Evolutionary conservation across 2,888 invertebrate species (phyloP), one percentile per base, ranked within the genome.

Genomic region (Bhutanitis thaidina): DNA sequence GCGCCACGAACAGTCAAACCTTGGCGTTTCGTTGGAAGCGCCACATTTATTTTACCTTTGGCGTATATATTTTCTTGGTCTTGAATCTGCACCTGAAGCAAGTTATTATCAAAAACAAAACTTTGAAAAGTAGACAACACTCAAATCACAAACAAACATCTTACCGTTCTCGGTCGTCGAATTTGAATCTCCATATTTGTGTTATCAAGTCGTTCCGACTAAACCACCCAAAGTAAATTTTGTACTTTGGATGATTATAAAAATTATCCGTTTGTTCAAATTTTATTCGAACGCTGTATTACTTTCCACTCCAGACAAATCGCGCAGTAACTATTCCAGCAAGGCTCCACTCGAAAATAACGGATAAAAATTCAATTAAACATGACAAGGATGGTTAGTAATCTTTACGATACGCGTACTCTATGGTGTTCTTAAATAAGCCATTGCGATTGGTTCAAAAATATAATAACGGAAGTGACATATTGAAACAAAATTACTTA

Each of bases 11-110:
- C 67, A 8, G 67, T 58, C 54, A 80, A 58, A 3, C 80, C 84
- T 57, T 71, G 75, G 9, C 74, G 76, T 55, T 84, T 87, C 0
- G 63, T 58, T 4, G 81, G 73, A 48, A 78, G 45, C 10, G 58
- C 60, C 41, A 68, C 58, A 55, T 72, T 76, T 41, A 60, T 59
- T 62, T 86, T 84, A 10, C 77, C 80, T 64, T 77, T 82, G 4
- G 64, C 74, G 52, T 77, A 74, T 3, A 77, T 57, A 61, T 89
- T 88, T 65, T 89, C 88, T 69, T 84, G 84, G 48, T 88, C 84
- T 40, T 79, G 79, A 48, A 78, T 72, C 67, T 80, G 47, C 43
- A 63, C 67, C 76, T 79, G 16, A 16, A 2, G n/a, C 12, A 0
- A 12, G n/a, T 13, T 34, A 4, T 12, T 34, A 7, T 34, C 5